Conservation (phyloP, 2,797 vertebrate genomes). For the Muscicapa comitata region DNA sequence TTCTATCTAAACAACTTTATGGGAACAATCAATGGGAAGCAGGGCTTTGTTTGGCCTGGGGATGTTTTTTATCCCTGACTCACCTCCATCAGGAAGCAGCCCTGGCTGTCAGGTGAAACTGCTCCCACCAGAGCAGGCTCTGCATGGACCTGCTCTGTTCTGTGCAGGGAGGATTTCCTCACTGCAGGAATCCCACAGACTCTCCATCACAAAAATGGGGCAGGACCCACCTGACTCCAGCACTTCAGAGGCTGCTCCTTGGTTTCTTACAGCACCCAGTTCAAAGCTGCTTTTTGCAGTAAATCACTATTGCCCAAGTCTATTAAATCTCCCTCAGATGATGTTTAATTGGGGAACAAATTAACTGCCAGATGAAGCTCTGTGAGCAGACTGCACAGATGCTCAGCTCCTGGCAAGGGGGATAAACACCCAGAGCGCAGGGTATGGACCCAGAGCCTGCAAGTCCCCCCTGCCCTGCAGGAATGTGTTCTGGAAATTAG, state of each 20-base stretch:
- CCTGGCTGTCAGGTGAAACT: not conserved
- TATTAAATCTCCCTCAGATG: not conserved
- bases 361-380: not conserved
- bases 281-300: not conserved
- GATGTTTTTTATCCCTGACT: not conserved
- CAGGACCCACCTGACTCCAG: not conserved
- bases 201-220: not conserved
- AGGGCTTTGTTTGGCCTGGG: not conserved
- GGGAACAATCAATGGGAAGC: not conserved
- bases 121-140: not conserved
- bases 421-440: not conserved
- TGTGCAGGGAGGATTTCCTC: not conserved
- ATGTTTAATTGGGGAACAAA: not conserved
- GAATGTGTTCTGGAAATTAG: not conserved
- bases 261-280: not conserved
- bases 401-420: not conserved
- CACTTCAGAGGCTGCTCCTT: not conserved
- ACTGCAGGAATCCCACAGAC: not conserved
- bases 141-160: not conserved
- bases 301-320: accelerated
- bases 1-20: not conserved
- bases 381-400: not conserved
- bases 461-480: not conserved
- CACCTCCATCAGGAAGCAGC: not conserved
- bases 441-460: not conserved